phyloP scores from a whole-genome alignment of 1,140 invertebrate genomes.

The Eupristina koningsbergeri region DNA sequence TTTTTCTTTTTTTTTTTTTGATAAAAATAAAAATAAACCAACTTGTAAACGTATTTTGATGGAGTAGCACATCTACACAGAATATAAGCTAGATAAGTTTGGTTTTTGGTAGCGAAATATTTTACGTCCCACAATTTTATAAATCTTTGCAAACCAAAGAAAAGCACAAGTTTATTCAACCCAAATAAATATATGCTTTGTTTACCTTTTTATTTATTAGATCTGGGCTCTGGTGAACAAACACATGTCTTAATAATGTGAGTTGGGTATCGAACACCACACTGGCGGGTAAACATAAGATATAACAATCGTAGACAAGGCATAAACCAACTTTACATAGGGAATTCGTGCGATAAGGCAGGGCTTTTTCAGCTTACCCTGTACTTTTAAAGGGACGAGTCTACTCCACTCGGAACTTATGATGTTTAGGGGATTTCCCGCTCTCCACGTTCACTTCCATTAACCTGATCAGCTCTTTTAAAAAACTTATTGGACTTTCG shows the following conservation, averaged over 20 bases:
- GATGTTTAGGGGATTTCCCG: not conserved
- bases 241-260: constrained; percentile 33
- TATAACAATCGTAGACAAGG: constrained; percentile 1
- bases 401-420: not conserved
- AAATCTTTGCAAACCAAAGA: not conserved
- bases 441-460: not conserved
- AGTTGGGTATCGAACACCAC: not conserved
- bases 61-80: not conserved
- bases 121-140: no score
- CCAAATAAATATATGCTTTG: not conserved
- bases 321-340: constrained; percentile 14
- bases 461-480: not conserved
- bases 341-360: not conserved
- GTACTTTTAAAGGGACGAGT: not conserved
- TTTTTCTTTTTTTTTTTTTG: no score
- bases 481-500: not conserved
- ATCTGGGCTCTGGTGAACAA: not conserved
- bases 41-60: not conserved
- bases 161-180: not conserved
- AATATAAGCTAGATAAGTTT: not conserved
- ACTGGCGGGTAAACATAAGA: not conserved
- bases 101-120: not conserved
- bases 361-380: not conserved
- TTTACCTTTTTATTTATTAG: not conserved
- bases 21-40: not conserved